Base-by-base conservation (phyloP, 1,140 invertebrate genomes). In the Drosophila oshimai region DNA sequence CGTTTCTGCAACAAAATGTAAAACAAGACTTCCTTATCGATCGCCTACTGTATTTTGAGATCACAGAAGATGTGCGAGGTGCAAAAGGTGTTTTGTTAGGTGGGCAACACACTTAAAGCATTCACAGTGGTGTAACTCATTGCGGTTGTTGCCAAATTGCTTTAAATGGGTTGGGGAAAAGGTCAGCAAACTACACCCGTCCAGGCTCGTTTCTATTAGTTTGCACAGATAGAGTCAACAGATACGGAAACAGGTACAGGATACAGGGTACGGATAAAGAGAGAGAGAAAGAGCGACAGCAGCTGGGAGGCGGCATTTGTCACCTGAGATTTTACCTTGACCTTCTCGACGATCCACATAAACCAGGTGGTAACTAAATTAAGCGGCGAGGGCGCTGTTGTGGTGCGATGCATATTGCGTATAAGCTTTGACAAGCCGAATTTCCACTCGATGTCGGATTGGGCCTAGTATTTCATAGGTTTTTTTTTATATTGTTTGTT, bases 361-460 rank as follows among this genome's bases (percentile, higher is more conserved):
- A 97, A 93, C 96, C 96, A 97, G 34, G 98, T 97, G 1, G 98
- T 99, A 62, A 99, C 94, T 41, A 99, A 93, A 91, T 99, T 99
- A 31, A 99, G 93, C 0, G 99, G 99, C 2, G 98, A 97, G 0
- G 99, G 99, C 2, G 99, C 98, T 3, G 98, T 97, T 31, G 97
- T 98, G 5, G 98, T 99, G 88, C 99, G 95, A 92, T 99, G 98
- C 98, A 99, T 99, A 90, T 99, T 98, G 72, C 98, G 93, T 88
- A 99, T 99, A 75, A 99, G 93, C 92, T 99, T 99, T 36, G 98
- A 99, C 76, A 99, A 92, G 24, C 99, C 99, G 90, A 99, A 99
- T 92, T 99, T 99, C 99, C 99, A 99, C 92, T 99, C 99, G 78
- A 98, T 99, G 92, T 99, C 99, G n/a, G 98, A 99, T 94, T 99